Evolutionary conservation across 1,140 invertebrate species (phyloP), one percentile per base, ranked within the genome.

Genomic region (Campoletis sonorensis): DNA sequence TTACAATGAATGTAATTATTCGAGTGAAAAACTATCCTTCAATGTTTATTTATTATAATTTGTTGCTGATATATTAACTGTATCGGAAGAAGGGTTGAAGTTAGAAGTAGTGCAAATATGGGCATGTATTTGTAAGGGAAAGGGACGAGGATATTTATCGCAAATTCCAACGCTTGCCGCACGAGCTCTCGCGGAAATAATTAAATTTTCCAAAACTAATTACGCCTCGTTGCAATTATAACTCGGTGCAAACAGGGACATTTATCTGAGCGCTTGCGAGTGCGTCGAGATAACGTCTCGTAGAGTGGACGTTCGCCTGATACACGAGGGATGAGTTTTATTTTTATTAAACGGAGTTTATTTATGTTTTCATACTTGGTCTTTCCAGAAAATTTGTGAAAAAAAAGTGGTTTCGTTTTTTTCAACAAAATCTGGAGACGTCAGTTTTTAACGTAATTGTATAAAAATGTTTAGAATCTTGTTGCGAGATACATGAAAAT

Each of bases 201-300:
- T 89, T 87, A 89, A 89, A 89, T 89, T 89, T 88, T 72, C 84
- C 86, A 85, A 89, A 89, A 87, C 88, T 88, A 88, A 88, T 88
- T 88, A 88, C 84, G 79, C 70, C 82, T 85, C 81, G 85, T 86
- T 82, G 87, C 87, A 89, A 88, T 89, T 88, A 88, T 87, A 87
- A 89, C 80, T 81, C 37, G 33, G 27, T 45, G 72, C 72, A 81
- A 81, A 76, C 80, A 76, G 79, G 72, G 72, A 81, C 80, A 81
- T 81, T 81, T 68, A 81, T 81, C 61, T 77, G 73, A 30, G 15
- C 30, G 30, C 21, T 77, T 30, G 51, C 72, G 72, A 27, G 18
- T 11, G 54, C 71, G 54, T 33, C 67, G 67, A 18, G 67, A 70
- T 70, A 70, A 70, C 30, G 27, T 30, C 67, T 30, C 67, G 27